Evolutionary conservation across 1,140 invertebrate species (phyloP).

Genomic region (Lasaia peninsularis): DNA sequence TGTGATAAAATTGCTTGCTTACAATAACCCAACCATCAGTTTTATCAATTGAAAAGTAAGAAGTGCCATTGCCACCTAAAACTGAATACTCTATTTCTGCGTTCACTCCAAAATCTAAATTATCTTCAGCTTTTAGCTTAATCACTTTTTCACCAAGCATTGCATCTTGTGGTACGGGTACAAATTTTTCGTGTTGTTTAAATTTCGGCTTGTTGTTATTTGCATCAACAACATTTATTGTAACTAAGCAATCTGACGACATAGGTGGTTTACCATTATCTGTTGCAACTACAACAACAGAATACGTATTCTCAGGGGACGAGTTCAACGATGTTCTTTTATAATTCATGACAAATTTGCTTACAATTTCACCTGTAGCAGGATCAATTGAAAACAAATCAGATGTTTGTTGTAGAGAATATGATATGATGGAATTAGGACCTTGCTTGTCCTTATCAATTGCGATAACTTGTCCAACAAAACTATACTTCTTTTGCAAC

Average conservation of each 20-base stretch:
- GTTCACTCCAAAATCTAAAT: conserved; percentile 89
- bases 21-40: conserved; percentile 89
- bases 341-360: conserved; percentile 89
- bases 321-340: conserved; percentile 86
- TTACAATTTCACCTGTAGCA: conserved; percentile 92
- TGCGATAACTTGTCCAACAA: conserved; percentile 93
- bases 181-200: conserved; percentile 84
- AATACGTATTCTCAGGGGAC: conserved; percentile 93
- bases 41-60: conserved; percentile 87
- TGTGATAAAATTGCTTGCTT: conserved; percentile 76
- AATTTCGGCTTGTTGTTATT: conserved; percentile 94
- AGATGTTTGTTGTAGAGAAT: conserved; percentile 92
- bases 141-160: conserved; percentile 83
- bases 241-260: conserved; percentile 89
- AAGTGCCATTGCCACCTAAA: conserved; percentile 86
- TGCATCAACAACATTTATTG: conserved; percentile 93
- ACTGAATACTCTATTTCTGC: conserved; percentile 91
- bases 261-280: conserved; percentile 96
- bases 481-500: conserved; percentile 85
- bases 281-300: conserved; percentile 90
- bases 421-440: conserved; percentile 95
- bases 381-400: conserved; percentile 94
- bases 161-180: conserved; percentile 89
- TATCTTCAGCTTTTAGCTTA: conserved; percentile 86
- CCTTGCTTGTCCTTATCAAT: conserved; percentile 94